These are phyloP conservation scores for Argynnis bischoffii DNA, from an alignment of 2,888 invertebrate species.

Conservation along the genomic window DNA sequence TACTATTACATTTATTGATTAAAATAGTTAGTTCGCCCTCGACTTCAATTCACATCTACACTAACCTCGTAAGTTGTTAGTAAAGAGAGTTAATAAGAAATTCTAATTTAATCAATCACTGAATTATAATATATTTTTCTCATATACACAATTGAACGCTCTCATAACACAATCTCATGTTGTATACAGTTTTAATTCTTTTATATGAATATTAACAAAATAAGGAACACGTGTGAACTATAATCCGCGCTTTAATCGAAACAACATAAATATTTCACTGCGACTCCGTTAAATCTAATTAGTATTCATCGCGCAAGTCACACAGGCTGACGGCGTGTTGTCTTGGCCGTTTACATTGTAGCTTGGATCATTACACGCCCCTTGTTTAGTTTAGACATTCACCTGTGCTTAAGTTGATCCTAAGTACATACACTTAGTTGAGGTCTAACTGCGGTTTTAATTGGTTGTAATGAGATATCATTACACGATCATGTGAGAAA, in stretches of 20 bases:
- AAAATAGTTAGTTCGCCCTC: too few species aligned
- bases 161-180: too few species aligned
- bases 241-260: slow-evolving; percentile 11
- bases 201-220: background rate
- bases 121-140: too few species aligned
- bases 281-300: slow-evolving; percentile 57
- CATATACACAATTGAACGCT: too few species aligned
- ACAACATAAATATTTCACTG: slow-evolving; percentile 30
- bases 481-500: slow-evolving; percentile 12
- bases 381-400: slow-evolving; percentile 6
- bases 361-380: slow-evolving; percentile 19
- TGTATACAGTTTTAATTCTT: too few species aligned
- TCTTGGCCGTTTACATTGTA: slow-evolving; percentile 26
- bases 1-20: too few species aligned
- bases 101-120: too few species aligned
- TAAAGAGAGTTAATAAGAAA: too few species aligned
- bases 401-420: slow-evolving; percentile 12
- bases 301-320: slow-evolving; percentile 54
- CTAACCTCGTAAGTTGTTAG: too few species aligned
- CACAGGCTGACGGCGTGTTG: slow-evolving; percentile 41
- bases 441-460: slow-evolving; percentile 21
- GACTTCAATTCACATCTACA: too few species aligned
- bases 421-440: background rate
- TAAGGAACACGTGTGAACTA: background rate
- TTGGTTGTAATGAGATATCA: slow-evolving; percentile 22